Percentiles rank a stretch among this genome's conserved stretches.
phyloP scores from a whole-genome alignment of 2,797 vertebrate species.

The Momotus momota region DNA sequence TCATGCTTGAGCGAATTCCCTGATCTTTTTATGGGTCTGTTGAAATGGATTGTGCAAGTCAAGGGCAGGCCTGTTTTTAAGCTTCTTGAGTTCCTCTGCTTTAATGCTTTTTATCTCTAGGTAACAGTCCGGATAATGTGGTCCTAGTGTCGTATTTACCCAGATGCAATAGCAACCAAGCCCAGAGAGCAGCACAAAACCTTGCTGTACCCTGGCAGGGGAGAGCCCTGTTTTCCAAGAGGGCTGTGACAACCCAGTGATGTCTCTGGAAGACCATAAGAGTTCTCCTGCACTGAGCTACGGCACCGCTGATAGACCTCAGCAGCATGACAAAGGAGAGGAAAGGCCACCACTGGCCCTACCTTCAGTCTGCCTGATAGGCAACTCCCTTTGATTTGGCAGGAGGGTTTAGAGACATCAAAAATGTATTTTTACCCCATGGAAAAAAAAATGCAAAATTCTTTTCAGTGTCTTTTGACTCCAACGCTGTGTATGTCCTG shows the following conservation, averaged over 20 bases:
- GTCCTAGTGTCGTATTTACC: not conserved
- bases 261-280: not conserved
- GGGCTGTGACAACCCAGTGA: not conserved
- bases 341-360: not conserved
- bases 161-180: not conserved
- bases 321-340: rapidly evolving
- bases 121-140: not conserved
- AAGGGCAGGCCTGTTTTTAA: conserved; percentile 64
- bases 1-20: conserved; percentile 64
- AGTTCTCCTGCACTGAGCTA: not conserved
- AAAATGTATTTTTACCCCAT: not conserved
- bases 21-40: conserved; percentile 65
- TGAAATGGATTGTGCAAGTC: conserved; percentile 57
- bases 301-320: not conserved
- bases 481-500: not conserved
- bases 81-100: conserved; percentile 9
- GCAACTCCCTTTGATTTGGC: not conserved
- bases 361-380: not conserved
- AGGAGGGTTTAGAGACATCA: not conserved
- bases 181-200: not conserved
- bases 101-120: conserved; percentile 60
- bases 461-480: not conserved
- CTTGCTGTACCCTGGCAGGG: not conserved
- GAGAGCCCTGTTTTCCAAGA: not conserved
- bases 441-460: not conserved